These are phyloP conservation scores for Orchesellides sinensis DNA, from an alignment of 2,888 invertebrate species.

Conservation along the genomic window DNA sequence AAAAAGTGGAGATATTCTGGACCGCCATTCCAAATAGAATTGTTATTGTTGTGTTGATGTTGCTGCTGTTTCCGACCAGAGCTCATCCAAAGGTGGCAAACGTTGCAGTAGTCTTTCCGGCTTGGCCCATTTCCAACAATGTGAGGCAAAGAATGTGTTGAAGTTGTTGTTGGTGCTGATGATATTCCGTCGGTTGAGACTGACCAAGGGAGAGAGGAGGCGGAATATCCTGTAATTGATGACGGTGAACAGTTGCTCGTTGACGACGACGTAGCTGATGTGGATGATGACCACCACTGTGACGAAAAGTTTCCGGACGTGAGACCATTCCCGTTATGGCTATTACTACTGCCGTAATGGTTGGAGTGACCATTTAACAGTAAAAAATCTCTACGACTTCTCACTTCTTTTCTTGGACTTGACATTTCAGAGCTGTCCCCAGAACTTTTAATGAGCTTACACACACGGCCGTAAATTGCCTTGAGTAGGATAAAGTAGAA, in stretches of 20 bases:
- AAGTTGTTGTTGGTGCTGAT: not conserved
- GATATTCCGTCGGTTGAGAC: conserved; percentile 11
- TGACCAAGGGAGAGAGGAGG: conserved; percentile 25
- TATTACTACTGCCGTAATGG: conserved; percentile 14
- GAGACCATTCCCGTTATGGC: conserved; percentile 9
- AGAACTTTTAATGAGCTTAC: conserved; percentile 49
- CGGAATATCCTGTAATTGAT: conserved; percentile 62
- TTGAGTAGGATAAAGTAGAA: conserved; percentile 82
- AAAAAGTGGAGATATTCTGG: conserved; percentile 54
- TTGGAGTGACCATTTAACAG: conserved; percentile 41
- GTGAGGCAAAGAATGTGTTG: conserved; percentile 41
- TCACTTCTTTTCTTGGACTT: conserved; percentile 65
- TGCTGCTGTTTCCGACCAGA: conserved; percentile 48
- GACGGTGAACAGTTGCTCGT: conserved; percentile 12
- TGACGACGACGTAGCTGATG: conserved; percentile 35
- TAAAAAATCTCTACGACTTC: conserved; percentile 53
- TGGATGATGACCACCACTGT: conserved; percentile 55
- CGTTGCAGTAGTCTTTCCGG: conserved; percentile 63
- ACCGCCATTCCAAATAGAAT: conserved; percentile 57
- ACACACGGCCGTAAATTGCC: conserved; percentile 51
- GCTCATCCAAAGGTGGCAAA: conserved; percentile 64
- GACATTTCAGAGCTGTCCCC: conserved; percentile 76
- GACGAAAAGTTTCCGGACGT: conserved; percentile 51
- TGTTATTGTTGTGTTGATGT: conserved; percentile 65
- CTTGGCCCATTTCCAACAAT: conserved; percentile 48